These are phyloP conservation scores for Crotalus tigris DNA, from an alignment of 2,113 vertebrate species.

Conservation along the genomic window DNA sequence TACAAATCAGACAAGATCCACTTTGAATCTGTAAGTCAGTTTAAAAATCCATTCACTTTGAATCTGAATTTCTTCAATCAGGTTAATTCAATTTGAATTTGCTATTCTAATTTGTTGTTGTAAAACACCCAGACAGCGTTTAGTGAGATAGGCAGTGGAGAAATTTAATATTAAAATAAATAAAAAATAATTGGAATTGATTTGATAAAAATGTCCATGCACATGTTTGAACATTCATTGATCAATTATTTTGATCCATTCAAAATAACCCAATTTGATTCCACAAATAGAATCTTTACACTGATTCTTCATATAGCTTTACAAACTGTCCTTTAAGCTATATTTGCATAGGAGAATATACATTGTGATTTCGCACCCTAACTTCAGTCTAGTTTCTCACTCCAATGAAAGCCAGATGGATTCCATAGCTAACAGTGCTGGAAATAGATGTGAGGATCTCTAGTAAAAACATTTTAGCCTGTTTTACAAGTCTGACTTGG, in stretches of 20 bases:
- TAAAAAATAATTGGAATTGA: not conserved
- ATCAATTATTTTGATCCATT: not conserved
- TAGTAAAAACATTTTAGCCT: not conserved
- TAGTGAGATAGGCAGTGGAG: not conserved
- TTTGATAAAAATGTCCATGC: not conserved
- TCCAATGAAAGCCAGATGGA: not conserved
- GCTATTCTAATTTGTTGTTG: not conserved
- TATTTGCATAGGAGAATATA: not conserved
- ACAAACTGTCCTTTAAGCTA: not conserved
- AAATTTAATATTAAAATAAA: not conserved
- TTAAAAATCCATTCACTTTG: not conserved
- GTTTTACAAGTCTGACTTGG: not conserved
- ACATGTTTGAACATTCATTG: not conserved
- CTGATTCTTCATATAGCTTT: not conserved
- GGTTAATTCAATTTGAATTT: not conserved
- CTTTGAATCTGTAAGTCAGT: not conserved
- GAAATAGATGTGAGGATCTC: not conserved
- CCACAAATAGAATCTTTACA: not conserved
- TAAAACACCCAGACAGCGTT: not conserved
- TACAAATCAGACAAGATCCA: not conserved
- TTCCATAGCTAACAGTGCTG: not conserved
- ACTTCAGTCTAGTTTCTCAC: not conserved
- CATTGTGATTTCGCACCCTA: not conserved
- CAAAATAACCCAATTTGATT: not conserved
- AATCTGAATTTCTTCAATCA: not conserved